Base-by-base conservation (phyloP, 1,140 invertebrate genomes). In the Tachypleus tridentatus region DNA sequence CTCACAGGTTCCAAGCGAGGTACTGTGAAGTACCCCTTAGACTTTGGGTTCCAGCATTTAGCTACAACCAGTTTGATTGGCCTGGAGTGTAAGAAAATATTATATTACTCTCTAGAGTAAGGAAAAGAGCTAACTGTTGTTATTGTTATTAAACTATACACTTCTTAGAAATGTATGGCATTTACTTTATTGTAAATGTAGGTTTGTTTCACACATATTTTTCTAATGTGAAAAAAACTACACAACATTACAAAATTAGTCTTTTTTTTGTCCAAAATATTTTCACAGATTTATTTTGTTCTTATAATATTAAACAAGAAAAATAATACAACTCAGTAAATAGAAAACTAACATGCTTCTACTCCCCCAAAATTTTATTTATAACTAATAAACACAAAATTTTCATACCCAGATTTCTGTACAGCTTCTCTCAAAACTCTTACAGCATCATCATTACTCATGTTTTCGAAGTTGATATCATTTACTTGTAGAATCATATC, bases 391-490 rank as follows among this genome's bases (percentile, higher is more conserved):
- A 29, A 29, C 0, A 29, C 29, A 29, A 8, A 8, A 54, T 8
- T 54, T 54, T 54, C n/a, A 54, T 48, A 60, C 58, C 93, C 93
- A 60, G 93, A 93, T 79, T 97, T 96, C 76, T 97, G 91, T 9
- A 98, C 95, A 64, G 97, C 94, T 79, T 98, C 93, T 29, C 93
- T 83, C 56, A 98, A 79, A 9, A 97, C 91, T 69, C 91, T 79
- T 6, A 98, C 94, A 57, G 95, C 96, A 76, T 97, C 94, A 74
- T 98, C 95, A 73, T 97, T 98, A 62, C 91, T 93, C 92, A 97
- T 96, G 75, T 97, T 95, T 79, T 98, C 94, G 77, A 99, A 94
- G 80, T 93, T 95, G 7, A 94, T 91, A 73, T 95, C 92, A 75
- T 98, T 97, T 9, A 62, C 49, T 83, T 98, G 93, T 68, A 98